Evolutionary conservation across 2,797 vertebrate genomes (phyloP), one percentile per base, ranked within the genome.

Genomic region (Lutjanus argentimaculatus): DNA sequence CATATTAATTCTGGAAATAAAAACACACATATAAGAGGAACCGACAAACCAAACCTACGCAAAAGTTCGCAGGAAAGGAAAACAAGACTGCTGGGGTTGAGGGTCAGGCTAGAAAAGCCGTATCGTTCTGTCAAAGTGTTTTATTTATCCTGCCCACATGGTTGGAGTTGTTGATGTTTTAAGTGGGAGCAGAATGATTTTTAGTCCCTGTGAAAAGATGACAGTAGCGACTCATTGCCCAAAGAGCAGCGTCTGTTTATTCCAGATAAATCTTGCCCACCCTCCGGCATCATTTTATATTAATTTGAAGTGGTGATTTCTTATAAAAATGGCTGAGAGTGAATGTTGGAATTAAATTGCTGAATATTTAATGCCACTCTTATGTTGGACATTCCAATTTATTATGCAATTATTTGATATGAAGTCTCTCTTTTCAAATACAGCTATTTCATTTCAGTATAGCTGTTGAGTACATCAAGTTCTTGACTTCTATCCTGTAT

Each of bases 211-310:
- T 86, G 84, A 92, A 91, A 80, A 83, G 68, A 89, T 61, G 85
- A 87, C 65, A 82, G 74, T 36, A 59, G 68, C 77, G 83, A 77
- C 85, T 84, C 80, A 19, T 80, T 84, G 89, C 92, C 90, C 74
- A 77, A 55, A 93, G 91, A 92, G 75, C 63, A 22, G 51, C 43
- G 87, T 90, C 89, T 95, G 94, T 91, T 95, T 93, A 86, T 92
- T 87, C 58, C 88, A 81, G 92, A 95, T 95, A 95, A 94, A 93
- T 93, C 87, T 86, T 67, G 13, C 69, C 85, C 82, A 72, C 88
- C 92, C 89, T 66, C 61, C 19, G 88, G 93, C 93, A 90, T 85
- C 78, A 73, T 78, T 85, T 86, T 78, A 86, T 88, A 90, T 92
- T 90, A 89, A 93, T 79, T 93, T 92, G 72, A 86, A 90, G 76